phyloP scores from a whole-genome alignment of 2,888 invertebrate genomes.

The Falcaria lacertinaria region DNA sequence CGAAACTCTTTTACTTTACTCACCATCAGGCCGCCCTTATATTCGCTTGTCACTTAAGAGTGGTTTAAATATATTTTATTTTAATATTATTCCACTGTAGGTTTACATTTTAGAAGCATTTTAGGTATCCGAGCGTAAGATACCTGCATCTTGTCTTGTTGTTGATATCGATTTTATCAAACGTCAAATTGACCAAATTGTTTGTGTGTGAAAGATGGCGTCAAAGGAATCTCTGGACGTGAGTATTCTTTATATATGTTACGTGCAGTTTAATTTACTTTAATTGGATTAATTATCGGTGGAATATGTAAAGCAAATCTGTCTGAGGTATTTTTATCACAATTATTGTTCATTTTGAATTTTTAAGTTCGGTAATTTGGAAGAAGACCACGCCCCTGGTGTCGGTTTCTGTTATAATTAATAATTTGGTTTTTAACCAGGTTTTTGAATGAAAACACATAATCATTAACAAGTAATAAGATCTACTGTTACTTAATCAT shows the following conservation, averaged over 20 bases:
- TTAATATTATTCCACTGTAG: too few relatives aligned
- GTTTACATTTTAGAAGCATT: too few relatives aligned
- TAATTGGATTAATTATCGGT: conserved; percentile 5
- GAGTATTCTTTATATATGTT: conserved; percentile 49
- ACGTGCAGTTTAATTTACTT: conserved; percentile 12
- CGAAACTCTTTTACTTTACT: too few relatives aligned
- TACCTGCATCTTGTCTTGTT: conserved; percentile 35
- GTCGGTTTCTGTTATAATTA: conserved; percentile 26
- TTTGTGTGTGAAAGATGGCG: conserved; percentile 77
- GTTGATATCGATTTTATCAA: conserved; percentile 62
- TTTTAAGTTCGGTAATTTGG: conserved; percentile 11
- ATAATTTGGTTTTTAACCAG: conserved; percentile 15
- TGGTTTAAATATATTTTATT: too few relatives aligned
- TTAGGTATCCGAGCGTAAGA: conserved; percentile 38
- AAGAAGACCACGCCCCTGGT: conserved; percentile 52
- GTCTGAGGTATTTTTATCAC: conserved; percentile 2
- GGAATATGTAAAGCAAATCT: conserved; percentile 4
- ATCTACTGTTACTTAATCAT: background rate
- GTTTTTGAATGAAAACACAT: conserved; percentile 16
- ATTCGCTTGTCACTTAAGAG: too few relatives aligned
- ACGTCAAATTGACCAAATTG: conserved; percentile 69
- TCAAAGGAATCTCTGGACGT: conserved; percentile 77
- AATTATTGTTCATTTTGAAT: background rate
- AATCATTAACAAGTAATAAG: background rate
- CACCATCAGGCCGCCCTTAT: too few relatives aligned